A percentile compares a stretch with the other conserved stretches of the same genome.
Evolutionary conservation across 1,140 invertebrate genomes (phyloP).

Genomic region (Eufriesea mexicana): DNA sequence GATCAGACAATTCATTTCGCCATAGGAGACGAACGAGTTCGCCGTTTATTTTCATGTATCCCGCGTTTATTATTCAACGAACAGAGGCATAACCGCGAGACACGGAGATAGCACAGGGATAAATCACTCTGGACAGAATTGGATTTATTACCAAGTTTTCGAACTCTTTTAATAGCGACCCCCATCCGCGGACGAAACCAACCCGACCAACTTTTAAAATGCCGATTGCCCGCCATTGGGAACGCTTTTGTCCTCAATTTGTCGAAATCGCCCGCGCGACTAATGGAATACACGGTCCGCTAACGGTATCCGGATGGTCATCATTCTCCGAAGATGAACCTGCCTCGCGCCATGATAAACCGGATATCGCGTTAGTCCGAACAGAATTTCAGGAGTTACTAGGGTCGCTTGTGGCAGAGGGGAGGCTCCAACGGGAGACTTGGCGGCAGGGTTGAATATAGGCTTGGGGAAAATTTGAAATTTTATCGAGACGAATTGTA

Average conservation of each 20-base stretch:
- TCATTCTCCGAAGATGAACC: constrained; percentile 45
- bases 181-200: background rate
- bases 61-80: too few species aligned
- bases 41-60: background rate
- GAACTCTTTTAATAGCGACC: background rate
- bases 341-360: constrained; percentile 24
- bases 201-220: background rate
- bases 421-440: background rate
- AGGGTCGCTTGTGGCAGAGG: background rate
- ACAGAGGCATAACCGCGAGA: background rate
- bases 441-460: too few species aligned
- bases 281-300: constrained; percentile 25
- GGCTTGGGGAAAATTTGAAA: too few species aligned
- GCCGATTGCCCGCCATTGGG: too few species aligned
- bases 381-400: constrained; percentile 22
- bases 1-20: background rate
- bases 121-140: background rate
- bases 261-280: background rate
- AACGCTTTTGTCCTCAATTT: background rate
- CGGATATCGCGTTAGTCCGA: constrained; percentile 57
- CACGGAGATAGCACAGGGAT: too few species aligned
- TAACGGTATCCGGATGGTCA: constrained; percentile 14
- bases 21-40: background rate
- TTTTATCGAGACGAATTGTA: too few species aligned
- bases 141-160: constrained; percentile 5